phyloP scores from a whole-genome alignment of 2,888 invertebrate species.

The Polymixis flavicincta region DNA sequence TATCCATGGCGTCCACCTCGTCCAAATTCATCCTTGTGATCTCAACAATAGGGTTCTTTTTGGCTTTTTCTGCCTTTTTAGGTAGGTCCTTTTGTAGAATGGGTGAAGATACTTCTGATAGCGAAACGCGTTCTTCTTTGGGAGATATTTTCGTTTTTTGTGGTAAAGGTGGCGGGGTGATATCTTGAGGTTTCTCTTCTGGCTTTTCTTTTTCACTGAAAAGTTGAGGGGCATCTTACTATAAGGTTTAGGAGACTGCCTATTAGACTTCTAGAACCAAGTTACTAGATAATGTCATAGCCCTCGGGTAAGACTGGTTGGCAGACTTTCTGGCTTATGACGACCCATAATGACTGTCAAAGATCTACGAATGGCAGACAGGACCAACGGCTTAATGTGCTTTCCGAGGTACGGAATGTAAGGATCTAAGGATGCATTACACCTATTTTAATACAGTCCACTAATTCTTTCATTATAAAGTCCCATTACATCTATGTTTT shows the following conservation, averaged over 20 bases:
- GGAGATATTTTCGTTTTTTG: constrained; percentile 61
- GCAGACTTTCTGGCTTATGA: no score
- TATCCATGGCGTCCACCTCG: constrained; percentile 67
- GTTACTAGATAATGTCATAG: no score
- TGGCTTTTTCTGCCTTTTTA: constrained; percentile 58
- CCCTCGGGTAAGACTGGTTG: no score
- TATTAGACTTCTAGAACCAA: no score
- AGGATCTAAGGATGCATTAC: neutral
- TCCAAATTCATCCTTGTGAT: constrained; percentile 50
- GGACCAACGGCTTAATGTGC: no score
- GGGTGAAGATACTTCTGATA: constrained; percentile 71
- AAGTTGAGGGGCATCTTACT: neutral
- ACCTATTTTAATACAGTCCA: neutral
- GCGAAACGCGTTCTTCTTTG: constrained; percentile 74
- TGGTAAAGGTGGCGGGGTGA: constrained; percentile 43
- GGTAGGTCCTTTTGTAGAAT: constrained; percentile 69
- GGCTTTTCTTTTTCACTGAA: constrained; percentile 68
- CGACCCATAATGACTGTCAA: no score
- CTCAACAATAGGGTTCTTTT: constrained; percentile 49
- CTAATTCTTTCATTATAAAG: neutral
- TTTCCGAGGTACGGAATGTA: no score
- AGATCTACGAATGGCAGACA: no score
- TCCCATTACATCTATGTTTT: neutral
- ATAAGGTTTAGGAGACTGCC: neutral
- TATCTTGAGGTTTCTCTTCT: constrained; percentile 64